phyloP scores from a whole-genome alignment of 2,797 vertebrate species.

The Sibirionetta formosa region DNA sequence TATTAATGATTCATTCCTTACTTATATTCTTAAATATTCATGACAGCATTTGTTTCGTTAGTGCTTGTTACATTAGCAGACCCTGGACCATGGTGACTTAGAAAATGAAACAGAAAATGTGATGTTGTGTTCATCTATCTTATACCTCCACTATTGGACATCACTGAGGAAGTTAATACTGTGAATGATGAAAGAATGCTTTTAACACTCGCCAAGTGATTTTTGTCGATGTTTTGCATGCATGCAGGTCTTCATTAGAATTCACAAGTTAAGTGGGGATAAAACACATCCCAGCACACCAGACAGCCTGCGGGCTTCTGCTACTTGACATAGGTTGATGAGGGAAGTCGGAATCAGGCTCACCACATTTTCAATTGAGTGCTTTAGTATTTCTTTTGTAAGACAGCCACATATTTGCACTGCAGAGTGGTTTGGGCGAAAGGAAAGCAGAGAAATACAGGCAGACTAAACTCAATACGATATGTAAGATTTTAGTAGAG shows the following conservation, averaged over 20 bases:
- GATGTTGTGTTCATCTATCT: fast-evolving
- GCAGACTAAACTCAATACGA: background rate
- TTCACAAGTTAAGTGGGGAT: background rate
- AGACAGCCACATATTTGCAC: background rate
- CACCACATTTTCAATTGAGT: background rate
- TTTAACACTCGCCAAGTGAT: background rate
- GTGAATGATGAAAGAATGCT: background rate
- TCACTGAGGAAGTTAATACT: background rate
- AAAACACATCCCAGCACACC: background rate
- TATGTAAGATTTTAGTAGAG: background rate
- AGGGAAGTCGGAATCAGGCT: background rate
- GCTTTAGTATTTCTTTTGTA: background rate
- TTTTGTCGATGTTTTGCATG: background rate
- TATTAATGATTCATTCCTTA: background rate
- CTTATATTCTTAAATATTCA: slow-evolving; percentile 15
- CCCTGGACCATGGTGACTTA: background rate
- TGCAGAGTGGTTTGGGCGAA: background rate
- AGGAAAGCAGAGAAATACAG: background rate
- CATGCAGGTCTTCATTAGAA: background rate
- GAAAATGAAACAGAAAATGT: background rate
- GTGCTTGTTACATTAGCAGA: background rate
- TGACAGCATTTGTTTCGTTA: background rate
- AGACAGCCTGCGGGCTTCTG: background rate
- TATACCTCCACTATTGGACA: background rate
- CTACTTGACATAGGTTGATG: background rate